Conservation (phyloP, 2,113 vertebrate species). For the Halichoerus grypus region DNA sequence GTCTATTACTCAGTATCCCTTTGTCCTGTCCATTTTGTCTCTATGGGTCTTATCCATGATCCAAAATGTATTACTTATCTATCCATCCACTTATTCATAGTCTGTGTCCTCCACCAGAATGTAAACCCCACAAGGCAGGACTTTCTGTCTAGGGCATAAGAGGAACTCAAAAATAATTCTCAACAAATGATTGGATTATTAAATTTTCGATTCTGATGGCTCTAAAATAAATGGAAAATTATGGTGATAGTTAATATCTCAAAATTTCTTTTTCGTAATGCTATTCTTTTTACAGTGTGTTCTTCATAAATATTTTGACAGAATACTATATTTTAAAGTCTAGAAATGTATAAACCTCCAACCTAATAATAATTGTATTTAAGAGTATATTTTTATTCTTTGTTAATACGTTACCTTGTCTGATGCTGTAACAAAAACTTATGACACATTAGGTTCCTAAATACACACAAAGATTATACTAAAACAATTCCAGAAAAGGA, state of each 20-base stretch:
- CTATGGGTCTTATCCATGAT: neutral
- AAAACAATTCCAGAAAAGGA: slow-evolving; percentile 33
- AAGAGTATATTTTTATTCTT: slow-evolving; percentile 34
- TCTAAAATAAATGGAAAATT: slow-evolving; percentile 16
- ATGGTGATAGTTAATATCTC: neutral
- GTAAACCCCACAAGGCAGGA: neutral
- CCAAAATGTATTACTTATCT: neutral
- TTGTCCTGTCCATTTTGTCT: neutral
- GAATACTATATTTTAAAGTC: slow-evolving; percentile 26
- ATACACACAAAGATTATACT: slow-evolving; percentile 25
- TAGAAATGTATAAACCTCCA: neutral
- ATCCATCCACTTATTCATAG: neutral
- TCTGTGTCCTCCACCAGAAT: neutral
- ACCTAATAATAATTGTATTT: neutral
- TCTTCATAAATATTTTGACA: slow-evolving; percentile 52
- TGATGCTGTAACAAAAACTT: slow-evolving; percentile 8
- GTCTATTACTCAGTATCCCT: neutral
- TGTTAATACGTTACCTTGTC: slow-evolving; percentile 17
- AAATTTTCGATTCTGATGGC: neutral
- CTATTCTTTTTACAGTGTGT: neutral
- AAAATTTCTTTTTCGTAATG: neutral
- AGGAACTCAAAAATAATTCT: slow-evolving; percentile 2
- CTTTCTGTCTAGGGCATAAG: neutral
- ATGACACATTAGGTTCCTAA: neutral
- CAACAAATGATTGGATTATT: neutral